A percentile compares a stretch with the other conserved stretches of the same genome.
Evolutionary conservation across 2,797 vertebrate genomes (phyloP).

Genomic region (Poecilia wingei): DNA sequence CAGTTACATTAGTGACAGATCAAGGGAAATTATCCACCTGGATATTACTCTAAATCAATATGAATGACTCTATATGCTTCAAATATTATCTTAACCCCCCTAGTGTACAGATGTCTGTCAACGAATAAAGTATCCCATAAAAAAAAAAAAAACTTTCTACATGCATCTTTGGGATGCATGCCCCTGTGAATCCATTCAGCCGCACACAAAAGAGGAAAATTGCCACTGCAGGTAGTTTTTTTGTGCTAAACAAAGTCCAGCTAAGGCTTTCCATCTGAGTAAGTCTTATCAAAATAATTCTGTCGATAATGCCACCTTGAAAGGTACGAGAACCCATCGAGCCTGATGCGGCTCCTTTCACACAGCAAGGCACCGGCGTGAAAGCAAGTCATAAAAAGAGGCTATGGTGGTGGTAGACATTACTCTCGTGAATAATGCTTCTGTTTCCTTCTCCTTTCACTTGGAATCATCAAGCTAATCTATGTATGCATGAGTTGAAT

Average conservation of each 20-base stretch:
- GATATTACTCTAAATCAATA: not conserved
- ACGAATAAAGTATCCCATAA: constrained; percentile 24
- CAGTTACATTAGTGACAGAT: not conserved
- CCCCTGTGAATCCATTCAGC: constrained; percentile 1
- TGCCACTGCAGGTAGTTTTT: not conserved
- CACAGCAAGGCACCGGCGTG: constrained; percentile 1
- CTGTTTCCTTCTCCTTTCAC: constrained; percentile 1
- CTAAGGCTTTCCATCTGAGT: constrained; percentile 35
- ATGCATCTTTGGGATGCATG: constrained; percentile 6
- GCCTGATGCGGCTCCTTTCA: constrained; percentile 16
- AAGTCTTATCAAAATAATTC: constrained; percentile 40
- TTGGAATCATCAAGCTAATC: not conserved
- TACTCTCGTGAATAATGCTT: constrained; percentile 5
- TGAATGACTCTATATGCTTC: not conserved
- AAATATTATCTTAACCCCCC: constrained; percentile 23
- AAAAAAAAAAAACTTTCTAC: constrained; percentile 17
- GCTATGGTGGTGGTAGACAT: not conserved
- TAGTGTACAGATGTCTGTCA: constrained; percentile 16
- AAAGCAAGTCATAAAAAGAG: not conserved
- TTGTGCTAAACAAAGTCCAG: constrained; percentile 21
- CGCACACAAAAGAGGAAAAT: constrained; percentile 27
- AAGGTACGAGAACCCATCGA: constrained; percentile 22
- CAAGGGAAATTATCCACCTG: not conserved
- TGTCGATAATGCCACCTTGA: constrained; percentile 33
- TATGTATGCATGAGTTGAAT: not conserved